Evolutionary conservation across 2,113 vertebrate species (phyloP), one percentile per base, ranked within the genome.

Genomic region (Ursus arctos): DNA sequence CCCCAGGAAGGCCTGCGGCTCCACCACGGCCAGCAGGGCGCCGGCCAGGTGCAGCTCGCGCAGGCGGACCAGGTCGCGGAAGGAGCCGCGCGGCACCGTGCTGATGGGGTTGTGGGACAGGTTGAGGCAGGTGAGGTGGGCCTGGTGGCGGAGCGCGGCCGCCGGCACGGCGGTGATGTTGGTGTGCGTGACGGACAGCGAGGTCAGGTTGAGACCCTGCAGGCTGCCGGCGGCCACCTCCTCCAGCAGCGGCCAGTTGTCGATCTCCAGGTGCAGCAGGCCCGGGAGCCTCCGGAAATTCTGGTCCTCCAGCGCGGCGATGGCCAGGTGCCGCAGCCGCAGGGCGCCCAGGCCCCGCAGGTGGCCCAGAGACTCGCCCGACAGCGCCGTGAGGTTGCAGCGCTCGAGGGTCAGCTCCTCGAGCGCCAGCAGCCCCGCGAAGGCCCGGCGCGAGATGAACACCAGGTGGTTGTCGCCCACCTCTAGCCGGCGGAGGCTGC

Each of bases 381-480:
- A 99, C 97, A 99, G 99, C 21, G 99, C 99, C 0, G 99, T 99
- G 98, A 99, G 98, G 98, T 99, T 99, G 98, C 99, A 99, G 90
- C 98, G 99, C 98, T 99, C 99, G 1, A 99, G 99, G 40, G 99
- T 99, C 93, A 99, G 98, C 98, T 99, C 99, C 74, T 98, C 99
- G 61, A 99, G 99, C 3, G 99, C 99, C 1, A 99, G 98, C 82
- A 99, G 98, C 84, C 99, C 99, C 0, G 99, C 98, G 97, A 99
- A 99, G 93, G 99, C 99, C 16, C 99, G 99, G 21, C 99, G 99
- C 24, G 99, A 99, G 98, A 99, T 99, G 98, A 99, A 99, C 96
- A 99, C 99, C 98, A 99, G 97, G 98, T 99, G 99, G 0, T 99
- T 99, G 98, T 99, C 99, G 0, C 99, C 99, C 53, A 99, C 99